phyloP scores from a whole-genome alignment of 92 coral and sea anemone species.

The Hydrozoanthus gracilis region DNA sequence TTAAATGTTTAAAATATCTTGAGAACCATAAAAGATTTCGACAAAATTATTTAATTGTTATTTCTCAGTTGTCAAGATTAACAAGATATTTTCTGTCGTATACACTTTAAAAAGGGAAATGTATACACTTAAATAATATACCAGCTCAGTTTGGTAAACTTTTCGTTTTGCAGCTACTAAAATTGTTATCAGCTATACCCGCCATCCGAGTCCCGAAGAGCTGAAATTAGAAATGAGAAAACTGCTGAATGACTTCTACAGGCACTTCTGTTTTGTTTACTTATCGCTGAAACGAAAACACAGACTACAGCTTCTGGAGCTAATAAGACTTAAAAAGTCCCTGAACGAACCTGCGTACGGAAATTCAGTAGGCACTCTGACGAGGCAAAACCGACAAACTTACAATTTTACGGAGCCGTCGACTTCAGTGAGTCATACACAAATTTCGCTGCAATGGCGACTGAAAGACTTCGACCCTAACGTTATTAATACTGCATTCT shows the following conservation, averaged over 20 bases:
- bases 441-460: neutral
- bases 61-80: too few species aligned
- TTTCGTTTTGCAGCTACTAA: conserved; percentile 29
- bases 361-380: neutral
- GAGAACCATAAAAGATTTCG: too few species aligned
- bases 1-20: too few species aligned
- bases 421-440: neutral
- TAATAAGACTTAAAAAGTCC: neutral
- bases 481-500: neutral
- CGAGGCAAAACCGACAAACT: neutral
- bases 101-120: too few species aligned
- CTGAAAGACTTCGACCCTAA: conserved; percentile 5
- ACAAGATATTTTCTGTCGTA: neutral
- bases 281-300: conserved; percentile 16
- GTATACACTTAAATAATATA: neutral
- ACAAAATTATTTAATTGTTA: too few species aligned
- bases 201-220: conserved; percentile 19
- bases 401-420: neutral
- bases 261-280: conserved; percentile 5
- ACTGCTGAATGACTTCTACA: conserved; percentile 28
- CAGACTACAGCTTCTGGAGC: conserved; percentile 28
- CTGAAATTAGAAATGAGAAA: conserved; percentile 31
- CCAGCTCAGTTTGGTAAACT: neutral
- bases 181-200: conserved; percentile 14
- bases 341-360: neutral